Percentiles rank a stretch among this genome's conserved stretches.
phyloP scores from a whole-genome alignment of 2,888 invertebrate genomes.

The Euplagia quadripunctaria region DNA sequence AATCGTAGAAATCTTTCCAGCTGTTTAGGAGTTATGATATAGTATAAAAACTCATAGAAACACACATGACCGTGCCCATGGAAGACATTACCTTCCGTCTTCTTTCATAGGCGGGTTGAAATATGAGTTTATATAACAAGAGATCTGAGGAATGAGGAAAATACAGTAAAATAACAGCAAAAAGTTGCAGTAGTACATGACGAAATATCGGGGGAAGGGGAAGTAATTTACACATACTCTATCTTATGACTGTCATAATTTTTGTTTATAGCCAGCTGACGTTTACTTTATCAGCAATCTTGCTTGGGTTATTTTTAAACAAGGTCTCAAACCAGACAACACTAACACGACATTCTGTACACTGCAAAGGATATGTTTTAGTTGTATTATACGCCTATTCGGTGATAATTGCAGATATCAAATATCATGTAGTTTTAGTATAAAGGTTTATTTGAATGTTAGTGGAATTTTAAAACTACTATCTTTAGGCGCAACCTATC shows the following conservation, averaged over 20 bases:
- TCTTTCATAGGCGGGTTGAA: conserved; percentile 16
- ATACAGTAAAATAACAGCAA: conserved; percentile 20
- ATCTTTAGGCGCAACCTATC: no score
- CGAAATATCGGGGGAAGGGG: conserved; percentile 19
- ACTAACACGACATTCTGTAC: no score
- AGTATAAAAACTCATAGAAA: conserved; percentile 12
- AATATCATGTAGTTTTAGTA: no score
- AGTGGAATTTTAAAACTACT: no score
- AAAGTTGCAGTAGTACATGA: conserved; percentile 35
- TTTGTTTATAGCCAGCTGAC: not conserved
- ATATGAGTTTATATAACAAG: conserved; percentile 34
- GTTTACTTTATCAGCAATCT: not conserved
- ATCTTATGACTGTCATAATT: conserved; percentile 8
- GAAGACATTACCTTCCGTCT: conserved; percentile 14
- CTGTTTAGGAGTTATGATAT: not conserved
- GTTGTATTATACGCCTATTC: no score
- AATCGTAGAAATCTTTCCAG: conserved; percentile 6
- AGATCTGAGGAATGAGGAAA: conserved; percentile 38
- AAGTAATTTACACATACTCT: conserved; percentile 10
- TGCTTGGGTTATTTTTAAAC: not conserved
- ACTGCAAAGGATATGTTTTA: no score
- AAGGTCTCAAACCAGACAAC: not conserved
- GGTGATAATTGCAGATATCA: no score
- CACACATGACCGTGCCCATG: conserved; percentile 5
- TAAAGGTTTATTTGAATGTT: no score